A percentile compares a stretch with the other conserved stretches of the same genome.
Conservation (phyloP, 2,113 vertebrate species). For the Zootoca vivipara region DNA sequence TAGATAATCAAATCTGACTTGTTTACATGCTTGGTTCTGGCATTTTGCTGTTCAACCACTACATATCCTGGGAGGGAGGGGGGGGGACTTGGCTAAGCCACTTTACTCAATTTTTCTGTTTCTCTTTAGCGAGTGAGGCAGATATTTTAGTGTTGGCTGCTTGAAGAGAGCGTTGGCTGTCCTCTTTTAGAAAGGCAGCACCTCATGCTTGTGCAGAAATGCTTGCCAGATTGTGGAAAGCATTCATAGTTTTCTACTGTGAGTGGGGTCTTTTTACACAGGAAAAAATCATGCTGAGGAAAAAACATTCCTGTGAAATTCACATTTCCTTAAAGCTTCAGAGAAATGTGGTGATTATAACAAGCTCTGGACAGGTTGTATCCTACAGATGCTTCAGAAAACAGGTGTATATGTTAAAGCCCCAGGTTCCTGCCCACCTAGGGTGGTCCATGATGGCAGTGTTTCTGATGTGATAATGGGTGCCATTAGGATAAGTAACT, state of each 20-base stretch:
- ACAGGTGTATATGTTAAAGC: not conserved
- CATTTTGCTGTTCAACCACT: conserved; percentile 66
- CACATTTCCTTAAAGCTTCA: conserved; percentile 20
- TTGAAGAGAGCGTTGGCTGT: conserved; percentile 58
- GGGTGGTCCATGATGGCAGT: conserved; percentile 28
- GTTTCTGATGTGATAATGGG: conserved; percentile 47
- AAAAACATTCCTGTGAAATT: not conserved
- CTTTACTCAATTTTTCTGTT: conserved; percentile 60
- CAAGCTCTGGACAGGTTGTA: not conserved
- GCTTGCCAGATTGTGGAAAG: conserved; percentile 45
- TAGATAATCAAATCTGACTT: conserved; percentile 70
- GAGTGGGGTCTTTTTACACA: conserved; percentile 25
- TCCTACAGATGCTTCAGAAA: conserved; percentile 7
- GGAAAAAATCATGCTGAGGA: not conserved
- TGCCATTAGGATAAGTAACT: not conserved
- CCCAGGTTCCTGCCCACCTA: not conserved
- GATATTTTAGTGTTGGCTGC: conserved; percentile 62
- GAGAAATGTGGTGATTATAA: not conserved
- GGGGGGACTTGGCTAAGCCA: conserved; percentile 53
- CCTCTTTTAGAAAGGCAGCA: conserved; percentile 60
- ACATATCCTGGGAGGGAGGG: conserved; percentile 41
- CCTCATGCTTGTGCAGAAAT: conserved; percentile 35
- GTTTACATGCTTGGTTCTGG: conserved; percentile 70
- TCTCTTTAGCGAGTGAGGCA: conserved; percentile 62
- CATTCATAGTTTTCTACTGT: conserved; percentile 17